These are phyloP conservation scores for Cryptus armator DNA, from an alignment of 2,888 invertebrate species.

Conservation along the genomic window DNA sequence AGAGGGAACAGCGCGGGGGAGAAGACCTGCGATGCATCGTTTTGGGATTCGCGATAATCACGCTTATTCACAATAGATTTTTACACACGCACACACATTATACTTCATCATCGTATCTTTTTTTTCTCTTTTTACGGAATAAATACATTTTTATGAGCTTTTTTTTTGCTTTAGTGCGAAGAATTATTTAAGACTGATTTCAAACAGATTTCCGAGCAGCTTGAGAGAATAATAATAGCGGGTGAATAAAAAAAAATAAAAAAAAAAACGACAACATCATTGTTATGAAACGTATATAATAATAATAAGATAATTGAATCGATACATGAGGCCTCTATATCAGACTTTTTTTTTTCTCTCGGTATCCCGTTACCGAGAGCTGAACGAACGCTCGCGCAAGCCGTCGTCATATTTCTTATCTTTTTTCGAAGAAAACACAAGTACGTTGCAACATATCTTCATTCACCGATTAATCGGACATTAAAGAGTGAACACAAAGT, in stretches of 20 bases:
- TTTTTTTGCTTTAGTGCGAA: background rate
- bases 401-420: slow-evolving; percentile 36
- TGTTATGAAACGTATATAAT: slow-evolving; percentile 15
- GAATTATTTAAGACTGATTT: background rate
- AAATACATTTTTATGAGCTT: background rate
- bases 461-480: slow-evolving; percentile 38
- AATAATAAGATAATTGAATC: slow-evolving; percentile 34
- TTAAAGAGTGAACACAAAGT: slow-evolving; percentile 14
- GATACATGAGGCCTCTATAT: slow-evolving; percentile 13
- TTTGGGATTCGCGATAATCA: slow-evolving; percentile 6
- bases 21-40: slow-evolving; percentile 8
- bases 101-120: background rate
- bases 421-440: slow-evolving; percentile 38
- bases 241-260: background rate
- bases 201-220: slow-evolving; percentile 8
- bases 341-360: slow-evolving; percentile 17
- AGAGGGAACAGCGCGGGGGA: background rate
- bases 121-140: background rate
- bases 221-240: background rate
- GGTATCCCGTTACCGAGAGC: slow-evolving; percentile 6
- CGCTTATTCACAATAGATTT: background rate
- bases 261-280: slow-evolving; percentile 7
- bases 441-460: slow-evolving; percentile 37
- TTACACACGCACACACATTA: background rate
- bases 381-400: slow-evolving; percentile 16